These are phyloP conservation scores for Gastracanthus pulcherrimus DNA, from an alignment of 2,888 invertebrate species.

Conservation along the genomic window DNA sequence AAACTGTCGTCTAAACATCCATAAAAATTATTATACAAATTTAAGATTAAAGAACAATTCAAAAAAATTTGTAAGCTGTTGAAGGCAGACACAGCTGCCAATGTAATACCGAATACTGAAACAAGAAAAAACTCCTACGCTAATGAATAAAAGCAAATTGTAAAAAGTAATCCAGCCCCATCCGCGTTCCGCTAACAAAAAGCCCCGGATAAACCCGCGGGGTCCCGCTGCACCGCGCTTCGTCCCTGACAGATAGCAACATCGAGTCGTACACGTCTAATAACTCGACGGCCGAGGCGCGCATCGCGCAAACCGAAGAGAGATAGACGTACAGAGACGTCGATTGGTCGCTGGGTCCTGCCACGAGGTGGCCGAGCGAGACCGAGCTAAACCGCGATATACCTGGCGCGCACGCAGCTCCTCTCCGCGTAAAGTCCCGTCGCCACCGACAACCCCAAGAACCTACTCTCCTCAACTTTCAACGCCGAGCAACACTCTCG, in stretches of 20 bases:
- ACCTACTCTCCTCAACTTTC: too few species aligned
- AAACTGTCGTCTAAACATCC: too few species aligned
- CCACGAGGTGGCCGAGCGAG: constrained; percentile 50
- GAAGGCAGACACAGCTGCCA: too few species aligned
- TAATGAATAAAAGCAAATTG: not conserved
- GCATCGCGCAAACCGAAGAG: not conserved
- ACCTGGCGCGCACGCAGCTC: not conserved
- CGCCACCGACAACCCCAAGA: too few species aligned
- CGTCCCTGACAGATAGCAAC: constrained; percentile 36
- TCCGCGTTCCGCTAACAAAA: not conserved
- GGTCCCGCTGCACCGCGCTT: not conserved
- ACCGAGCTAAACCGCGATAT: not conserved
- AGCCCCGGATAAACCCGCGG: not conserved
- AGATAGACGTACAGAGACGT: not conserved
- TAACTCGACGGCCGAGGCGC: not conserved
- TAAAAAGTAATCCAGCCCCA: not conserved
- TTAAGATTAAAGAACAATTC: too few species aligned
- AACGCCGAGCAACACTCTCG: too few species aligned
- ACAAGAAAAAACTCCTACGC: too few species aligned
- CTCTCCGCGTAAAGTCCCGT: too few species aligned
- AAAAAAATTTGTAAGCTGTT: too few species aligned
- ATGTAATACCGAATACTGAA: too few species aligned
- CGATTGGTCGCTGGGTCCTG: constrained; percentile 16
- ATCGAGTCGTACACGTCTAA: constrained; percentile 20
- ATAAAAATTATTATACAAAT: too few species aligned